Base-by-base conservation (phyloP, 2,113 vertebrate genomes). In the Zosterops lateralis region DNA sequence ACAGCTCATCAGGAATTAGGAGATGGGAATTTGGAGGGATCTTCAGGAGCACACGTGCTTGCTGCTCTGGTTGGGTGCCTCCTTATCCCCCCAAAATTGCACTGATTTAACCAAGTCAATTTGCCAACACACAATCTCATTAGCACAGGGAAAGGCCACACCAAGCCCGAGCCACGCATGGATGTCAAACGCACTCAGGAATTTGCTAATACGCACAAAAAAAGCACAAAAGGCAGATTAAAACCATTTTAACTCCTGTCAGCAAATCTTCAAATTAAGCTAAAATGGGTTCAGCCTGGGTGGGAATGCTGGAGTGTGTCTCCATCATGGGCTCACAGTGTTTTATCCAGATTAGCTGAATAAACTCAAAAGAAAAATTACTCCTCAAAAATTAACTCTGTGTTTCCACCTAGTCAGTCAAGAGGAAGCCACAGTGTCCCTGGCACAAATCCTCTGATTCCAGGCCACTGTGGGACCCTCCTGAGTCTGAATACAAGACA, bases 221-320 rank as follows among this genome's bases (percentile, higher is more conserved):
- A 50, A 42, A 31, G 61, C 60, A 89, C 84, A 92, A 93, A 91
- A 91, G 47, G 84, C 78, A 83, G 87, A 96, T 92, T 92, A 90
- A 92, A 96, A 64, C 60, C 48, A 48, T 76, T 92, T 94, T 12
- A 78, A 67, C 67, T 87, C 22, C 3, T 64, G 84, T 92, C 96
- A 96, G 89, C 84, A 88, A 71, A 84, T 88, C 82, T 92, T 20
- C 61, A 72, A 92, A 83, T 93, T 58, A 83, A 80, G 75, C 84
- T 86, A 56, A 92, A 95, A 54, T 36, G 75, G 64, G 86, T 91
- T 94, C 92, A 95, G 87, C 48, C 67, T 62, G 74, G 71, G 81
- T 87, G 82, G 87, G 82, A 91, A 75, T 0, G 19, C 50, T 76
- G 54, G 87, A 93, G 74, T 9, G 14, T 45, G 58, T 74, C 47